Base-by-base conservation (phyloP, 1,140 invertebrate species). In the Leptestheria dahalacensis region DNA sequence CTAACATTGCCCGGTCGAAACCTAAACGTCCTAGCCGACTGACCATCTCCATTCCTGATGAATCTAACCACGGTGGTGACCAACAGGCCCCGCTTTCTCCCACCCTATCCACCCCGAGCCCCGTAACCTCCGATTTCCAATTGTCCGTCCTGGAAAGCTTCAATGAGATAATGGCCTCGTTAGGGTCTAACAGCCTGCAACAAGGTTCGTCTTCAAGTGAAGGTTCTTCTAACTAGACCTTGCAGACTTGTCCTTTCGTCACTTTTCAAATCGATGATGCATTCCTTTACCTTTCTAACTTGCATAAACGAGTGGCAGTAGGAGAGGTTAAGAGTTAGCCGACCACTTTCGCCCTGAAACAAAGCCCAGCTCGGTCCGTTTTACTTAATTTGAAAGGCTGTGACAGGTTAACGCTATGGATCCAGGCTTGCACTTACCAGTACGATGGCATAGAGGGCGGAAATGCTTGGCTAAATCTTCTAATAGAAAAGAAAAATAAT, bases 11-110 rank as follows among this genome's bases (percentile, higher is more conserved):
- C 4, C 41, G 24, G 3, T 6, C 28, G 41, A 33, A 48, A 33
- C 55, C 62, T 33, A 12, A 54, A 4, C 62, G 64, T 11, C 64
- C 64, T 25, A 65, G 21, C 29, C 62, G 63, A 11, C 53, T 65
- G 49, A 24, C 54, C 23, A 61, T 65, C 29, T 29, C 51, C 20
- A 59, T 60, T 49, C 64, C 64, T 24, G 21, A 62, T 10, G 51
- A 60, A 4, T 58, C 63, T 23, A n/a, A n/a, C n/a, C n/a, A n/a
- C n/a, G 61, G 61, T 23, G 18, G 33, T 41, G 33, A 15, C 33
- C 6, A 41, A 15, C 15, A 9, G 33, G 33, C 6, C 33, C 6
- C 6, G 33, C 33, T 41, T 41, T 41, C 33, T 6, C 33, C 33
- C 33, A 41, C 60, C 52, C 46, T 57, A 24, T 33, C 54, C 48